These are phyloP conservation scores for Corythoichthys intestinalis DNA, from an alignment of 2,113 vertebrate genomes.

Conservation along the genomic window DNA sequence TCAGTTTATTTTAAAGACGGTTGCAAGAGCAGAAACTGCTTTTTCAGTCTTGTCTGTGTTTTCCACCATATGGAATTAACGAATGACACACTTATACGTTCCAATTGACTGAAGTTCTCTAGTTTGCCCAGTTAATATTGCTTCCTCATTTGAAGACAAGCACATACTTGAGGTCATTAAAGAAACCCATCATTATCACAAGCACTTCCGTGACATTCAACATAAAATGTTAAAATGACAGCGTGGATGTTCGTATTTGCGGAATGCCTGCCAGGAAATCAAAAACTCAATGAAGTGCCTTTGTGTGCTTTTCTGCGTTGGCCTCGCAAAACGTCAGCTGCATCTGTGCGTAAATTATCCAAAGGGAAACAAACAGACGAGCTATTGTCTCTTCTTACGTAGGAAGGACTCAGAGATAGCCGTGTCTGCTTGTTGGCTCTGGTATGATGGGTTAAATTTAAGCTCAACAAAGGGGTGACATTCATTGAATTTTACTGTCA, in stretches of 20 bases:
- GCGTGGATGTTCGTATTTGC: conserved; percentile 60
- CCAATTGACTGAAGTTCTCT: background rate
- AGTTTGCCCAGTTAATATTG: conserved; percentile 21
- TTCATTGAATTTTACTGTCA: no score
- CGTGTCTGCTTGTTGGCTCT: conserved; percentile 32
- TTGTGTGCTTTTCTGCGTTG: conserved; percentile 36
- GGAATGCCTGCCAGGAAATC: conserved; percentile 48
- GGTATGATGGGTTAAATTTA: background rate
- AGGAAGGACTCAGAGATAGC: conserved; percentile 17
- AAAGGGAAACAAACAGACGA: conserved; percentile 37
- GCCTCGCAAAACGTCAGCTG: conserved; percentile 46
- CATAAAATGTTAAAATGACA: conserved; percentile 40
- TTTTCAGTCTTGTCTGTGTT: no score
- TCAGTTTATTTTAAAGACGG: no score
- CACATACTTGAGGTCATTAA: conserved; percentile 54
- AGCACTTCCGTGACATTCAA: conserved; percentile 30
- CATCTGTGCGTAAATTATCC: conserved; percentile 37
- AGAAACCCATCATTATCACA: conserved; percentile 9
- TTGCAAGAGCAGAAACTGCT: no score
- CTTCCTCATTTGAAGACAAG: conserved; percentile 20
- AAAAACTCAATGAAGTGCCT: conserved; percentile 59
- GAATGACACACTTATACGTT: background rate
- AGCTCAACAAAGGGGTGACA: no score
- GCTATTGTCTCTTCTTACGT: conserved; percentile 55
- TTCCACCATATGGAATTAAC: no score